These are phyloP conservation scores for Caenorhabditis inopinata DNA, from an alignment of 1,140 invertebrate genomes.

Conservation along the genomic window DNA sequence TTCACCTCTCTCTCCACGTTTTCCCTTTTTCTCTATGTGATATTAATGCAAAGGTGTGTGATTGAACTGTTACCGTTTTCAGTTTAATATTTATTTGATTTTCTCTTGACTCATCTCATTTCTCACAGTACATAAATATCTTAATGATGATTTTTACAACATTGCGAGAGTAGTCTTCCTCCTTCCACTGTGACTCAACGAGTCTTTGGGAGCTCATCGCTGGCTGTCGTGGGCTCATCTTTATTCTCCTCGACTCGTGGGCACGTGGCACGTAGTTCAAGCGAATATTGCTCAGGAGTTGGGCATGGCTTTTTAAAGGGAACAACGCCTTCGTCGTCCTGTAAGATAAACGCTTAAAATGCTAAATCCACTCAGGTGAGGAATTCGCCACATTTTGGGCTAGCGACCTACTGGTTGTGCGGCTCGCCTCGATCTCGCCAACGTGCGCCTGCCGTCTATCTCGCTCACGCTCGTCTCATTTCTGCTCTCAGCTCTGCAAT, in stretches of 20 bases:
- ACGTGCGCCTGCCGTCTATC: too few species aligned
- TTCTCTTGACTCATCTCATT: not conserved
- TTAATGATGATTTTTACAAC: too few species aligned
- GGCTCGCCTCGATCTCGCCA: too few species aligned
- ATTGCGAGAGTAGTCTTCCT: too few species aligned
- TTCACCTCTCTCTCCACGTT: not conserved
- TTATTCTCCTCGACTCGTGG: not conserved
- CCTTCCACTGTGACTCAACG: not conserved
- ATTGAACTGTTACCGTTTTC: not conserved
- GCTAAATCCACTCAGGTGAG: too few species aligned
- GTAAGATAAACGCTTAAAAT: too few species aligned
- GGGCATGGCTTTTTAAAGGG: constrained; percentile 35
- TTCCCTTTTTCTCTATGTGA: not conserved
- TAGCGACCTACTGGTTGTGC: too few species aligned
- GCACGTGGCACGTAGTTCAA: not conserved
- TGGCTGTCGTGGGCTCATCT: not conserved
- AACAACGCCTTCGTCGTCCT: constrained; percentile 48
- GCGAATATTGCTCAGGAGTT: not conserved
- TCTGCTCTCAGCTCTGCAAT: too few species aligned
- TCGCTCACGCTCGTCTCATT: too few species aligned
- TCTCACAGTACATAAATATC: not conserved
- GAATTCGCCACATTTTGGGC: too few species aligned
- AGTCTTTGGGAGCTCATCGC: not conserved
- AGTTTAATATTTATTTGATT: constrained; percentile 13
- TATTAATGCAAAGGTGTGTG: constrained; percentile 5